These are phyloP conservation scores for Platichthys stellatus DNA, from an alignment of 2,113 vertebrate species.

Conservation along the genomic window DNA sequence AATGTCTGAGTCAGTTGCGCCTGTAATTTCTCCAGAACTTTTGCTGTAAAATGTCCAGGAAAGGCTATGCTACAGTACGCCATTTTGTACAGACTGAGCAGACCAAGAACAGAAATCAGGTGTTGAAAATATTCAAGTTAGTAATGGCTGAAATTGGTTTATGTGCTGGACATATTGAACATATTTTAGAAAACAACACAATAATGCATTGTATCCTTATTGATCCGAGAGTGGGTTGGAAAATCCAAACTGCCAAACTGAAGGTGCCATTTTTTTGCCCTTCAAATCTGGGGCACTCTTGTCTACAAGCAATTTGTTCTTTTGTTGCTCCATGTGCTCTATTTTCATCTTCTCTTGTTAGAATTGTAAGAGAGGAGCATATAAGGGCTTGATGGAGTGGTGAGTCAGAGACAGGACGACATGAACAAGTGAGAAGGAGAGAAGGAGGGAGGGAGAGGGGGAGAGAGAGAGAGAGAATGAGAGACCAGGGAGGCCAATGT, in stretches of 20 bases:
- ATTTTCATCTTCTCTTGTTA: slow-evolving; percentile 75
- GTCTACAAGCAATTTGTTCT: slow-evolving; percentile 77
- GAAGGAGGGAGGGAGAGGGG: slow-evolving; percentile 35
- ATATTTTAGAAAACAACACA: slow-evolving; percentile 26
- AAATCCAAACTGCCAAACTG: slow-evolving; percentile 62
- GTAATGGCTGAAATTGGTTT: neutral
- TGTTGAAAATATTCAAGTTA: neutral
- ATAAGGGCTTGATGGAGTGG: slow-evolving; percentile 72
- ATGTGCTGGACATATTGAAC: slow-evolving; percentile 5
- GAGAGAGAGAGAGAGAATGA: slow-evolving; percentile 31
- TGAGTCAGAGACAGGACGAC: slow-evolving; percentile 73
- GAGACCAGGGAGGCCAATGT: slow-evolving; percentile 76
- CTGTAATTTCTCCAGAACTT: too few relatives aligned
- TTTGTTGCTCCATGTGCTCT: slow-evolving; percentile 74
- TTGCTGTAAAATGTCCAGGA: too few relatives aligned
- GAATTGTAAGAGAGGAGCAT: slow-evolving; percentile 61
- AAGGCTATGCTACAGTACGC: neutral
- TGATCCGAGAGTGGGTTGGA: slow-evolving; percentile 39
- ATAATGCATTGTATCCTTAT: slow-evolving; percentile 8
- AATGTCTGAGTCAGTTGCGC: too few relatives aligned
- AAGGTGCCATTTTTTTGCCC: slow-evolving; percentile 61
- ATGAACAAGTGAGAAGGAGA: slow-evolving; percentile 64
- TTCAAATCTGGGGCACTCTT: slow-evolving; percentile 74
- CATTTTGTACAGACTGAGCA: neutral
- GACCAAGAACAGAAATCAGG: neutral